Base-by-base conservation (phyloP, 2,113 vertebrate genomes). In the Mobula hypostoma region DNA sequence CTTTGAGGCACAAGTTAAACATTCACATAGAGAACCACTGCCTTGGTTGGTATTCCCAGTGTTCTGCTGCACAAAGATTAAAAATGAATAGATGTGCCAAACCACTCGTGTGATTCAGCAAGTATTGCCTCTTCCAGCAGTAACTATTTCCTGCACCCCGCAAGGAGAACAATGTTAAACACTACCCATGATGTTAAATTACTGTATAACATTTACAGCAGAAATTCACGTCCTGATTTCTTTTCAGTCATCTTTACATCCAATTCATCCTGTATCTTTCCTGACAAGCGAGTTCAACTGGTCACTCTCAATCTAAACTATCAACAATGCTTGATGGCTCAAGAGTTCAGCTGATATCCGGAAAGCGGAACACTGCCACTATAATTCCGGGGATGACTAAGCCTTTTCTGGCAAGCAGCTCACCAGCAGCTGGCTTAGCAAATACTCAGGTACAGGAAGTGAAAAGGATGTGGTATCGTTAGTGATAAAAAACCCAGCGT, bases 391-490 rank as follows among this genome's bases (percentile, higher is more conserved):
- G 79, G 79, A 85, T 97, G 96, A 97, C 95, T 97, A 96, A 97
- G 95, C 95, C 95, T 96, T 96, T 95, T 95, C 95, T 96, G 95
- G 95, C 95, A 95, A 94, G 94, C 94, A 94, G 94, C 95, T 94
- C 94, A 96, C 96, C 96, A 96, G 96, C 96, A 95, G 95, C 95
- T 96, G 95, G 95, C 95, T 76, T 95, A 72, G 80, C 94, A 27
- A 94, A 94, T 17, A 17, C 91, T 93, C 91, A 94, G 80, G 94
- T 85, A 95, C 94, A 79, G 85, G 68, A 61, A 94, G 94, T 94
- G 94, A 95, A 96, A 96, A 96, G 97, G 96, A 97, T 97, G 97
- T 96, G 96, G 96, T 14, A 94, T 63, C 78, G 61, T 94, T 80
- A 56, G 5, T 27, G 36, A 72, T 7, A 48, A 76, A 72, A 74